A percentile compares a stretch with the other conserved stretches of the same genome.
These are phyloP conservation scores for Cercopithecus hamlyni DNA, from an alignment of 2,797 vertebrate genomes.

Conservation along the genomic window DNA sequence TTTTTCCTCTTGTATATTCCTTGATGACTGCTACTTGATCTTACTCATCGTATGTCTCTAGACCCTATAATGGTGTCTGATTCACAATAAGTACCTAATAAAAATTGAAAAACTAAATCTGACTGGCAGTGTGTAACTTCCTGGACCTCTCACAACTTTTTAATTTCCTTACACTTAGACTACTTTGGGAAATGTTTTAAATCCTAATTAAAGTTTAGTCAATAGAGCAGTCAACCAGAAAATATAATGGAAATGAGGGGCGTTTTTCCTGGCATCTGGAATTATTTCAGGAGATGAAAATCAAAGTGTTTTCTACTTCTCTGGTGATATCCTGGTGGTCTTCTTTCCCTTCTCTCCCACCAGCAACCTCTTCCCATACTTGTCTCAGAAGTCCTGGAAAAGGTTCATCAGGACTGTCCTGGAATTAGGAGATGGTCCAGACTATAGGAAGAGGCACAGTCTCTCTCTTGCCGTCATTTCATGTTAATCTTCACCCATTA, in stretches of 20 bases:
- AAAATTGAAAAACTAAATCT: neutral
- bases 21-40: neutral
- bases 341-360: neutral
- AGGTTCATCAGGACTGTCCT: neutral
- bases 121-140: neutral
- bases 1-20: neutral
- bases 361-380: neutral
- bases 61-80: neutral
- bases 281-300: slow-evolving; percentile 23
- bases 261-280: neutral
- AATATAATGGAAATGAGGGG: neutral
- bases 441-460: neutral
- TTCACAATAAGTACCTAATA: neutral
- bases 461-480: neutral
- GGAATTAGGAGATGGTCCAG: neutral
- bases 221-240: slow-evolving; percentile 7
- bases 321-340: neutral
- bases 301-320: neutral
- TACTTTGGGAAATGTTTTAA: slow-evolving; percentile 32
- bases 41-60: neutral
- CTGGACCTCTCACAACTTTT: neutral
- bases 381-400: neutral
- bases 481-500: neutral
- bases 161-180: neutral
- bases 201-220: slow-evolving; percentile 27